Conservation (phyloP, 2,888 invertebrate species). For the Globia sparganii region DNA sequence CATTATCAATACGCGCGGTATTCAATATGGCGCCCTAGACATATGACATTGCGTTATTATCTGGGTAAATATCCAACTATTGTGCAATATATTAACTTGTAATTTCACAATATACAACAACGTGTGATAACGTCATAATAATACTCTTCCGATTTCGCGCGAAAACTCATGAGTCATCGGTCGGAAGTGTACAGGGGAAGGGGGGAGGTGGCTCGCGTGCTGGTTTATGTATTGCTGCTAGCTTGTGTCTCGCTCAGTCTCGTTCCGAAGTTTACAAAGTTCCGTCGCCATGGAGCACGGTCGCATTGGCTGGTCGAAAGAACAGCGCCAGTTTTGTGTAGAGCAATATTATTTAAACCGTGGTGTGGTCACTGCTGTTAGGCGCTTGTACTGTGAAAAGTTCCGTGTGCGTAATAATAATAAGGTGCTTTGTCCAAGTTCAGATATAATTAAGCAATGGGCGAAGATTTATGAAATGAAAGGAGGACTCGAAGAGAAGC, state of each 20-base stretch:
- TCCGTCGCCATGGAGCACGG: not conserved
- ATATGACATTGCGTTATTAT: not conserved
- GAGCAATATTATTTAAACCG: slow-evolving; percentile 20
- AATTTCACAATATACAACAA: slow-evolving; percentile 20
- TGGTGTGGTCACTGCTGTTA: not conserved
- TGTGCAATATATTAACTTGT: slow-evolving; percentile 8
- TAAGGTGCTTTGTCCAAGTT: slow-evolving; percentile 2
- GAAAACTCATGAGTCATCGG: not conserved
- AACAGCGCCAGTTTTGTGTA: slow-evolving; percentile 15
- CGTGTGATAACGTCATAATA: not conserved
- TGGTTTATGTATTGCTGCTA: not conserved
- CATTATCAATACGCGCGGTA: not conserved
- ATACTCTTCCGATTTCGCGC: not conserved
- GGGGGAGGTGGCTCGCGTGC: too few relatives aligned
- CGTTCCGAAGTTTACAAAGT: not conserved
- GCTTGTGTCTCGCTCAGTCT: not conserved
- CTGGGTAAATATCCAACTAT: not conserved
- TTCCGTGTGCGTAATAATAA: not conserved
- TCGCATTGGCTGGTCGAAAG: not conserved
- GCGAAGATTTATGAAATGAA: not conserved
- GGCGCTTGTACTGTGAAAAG: slow-evolving; percentile 18
- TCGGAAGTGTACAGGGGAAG: too few relatives aligned
- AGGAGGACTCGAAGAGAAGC: too few relatives aligned
- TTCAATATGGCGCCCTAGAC: not conserved
- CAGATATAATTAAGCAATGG: slow-evolving; percentile 3